Percentiles rank a stretch among this genome's conserved stretches.
Evolutionary conservation across 2,797 vertebrate species (phyloP).

Genomic region (Anableps anableps): DNA sequence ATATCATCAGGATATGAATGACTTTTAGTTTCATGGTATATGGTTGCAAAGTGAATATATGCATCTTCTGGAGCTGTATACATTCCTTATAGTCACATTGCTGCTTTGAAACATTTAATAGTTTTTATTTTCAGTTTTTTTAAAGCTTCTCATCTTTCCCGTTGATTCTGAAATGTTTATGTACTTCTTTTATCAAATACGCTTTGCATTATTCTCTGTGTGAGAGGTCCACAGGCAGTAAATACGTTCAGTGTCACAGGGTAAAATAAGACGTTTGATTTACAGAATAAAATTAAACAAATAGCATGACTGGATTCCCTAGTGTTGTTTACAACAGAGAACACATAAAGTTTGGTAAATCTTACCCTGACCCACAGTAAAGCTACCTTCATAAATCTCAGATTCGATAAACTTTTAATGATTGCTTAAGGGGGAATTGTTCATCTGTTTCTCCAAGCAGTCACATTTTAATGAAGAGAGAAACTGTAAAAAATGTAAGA

Average conservation of each 20-base stretch:
- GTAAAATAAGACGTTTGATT: neutral
- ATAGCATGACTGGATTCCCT: neutral
- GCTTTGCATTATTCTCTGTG: neutral
- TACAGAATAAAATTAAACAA: neutral
- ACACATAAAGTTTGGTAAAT: neutral
- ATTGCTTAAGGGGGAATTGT: neutral
- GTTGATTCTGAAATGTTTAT: neutral
- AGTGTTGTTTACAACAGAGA: neutral
- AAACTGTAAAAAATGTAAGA: neutral
- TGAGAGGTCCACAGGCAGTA: neutral
- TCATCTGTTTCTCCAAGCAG: neutral
- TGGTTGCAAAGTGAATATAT: neutral
- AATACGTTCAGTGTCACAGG: neutral
- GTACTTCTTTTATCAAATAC: neutral
- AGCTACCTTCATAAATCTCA: neutral
- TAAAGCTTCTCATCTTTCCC: neutral
- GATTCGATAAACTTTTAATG: neutral
- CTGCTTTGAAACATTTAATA: neutral
- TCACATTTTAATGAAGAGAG: neutral
- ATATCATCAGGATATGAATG: conserved; percentile 11
- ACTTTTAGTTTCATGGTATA: conserved; percentile 22
- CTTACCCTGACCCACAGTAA: neutral
- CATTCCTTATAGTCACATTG: neutral
- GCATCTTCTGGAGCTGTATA: neutral
- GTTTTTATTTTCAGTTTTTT: neutral